phyloP scores from a whole-genome alignment of 2,888 invertebrate genomes.

The Mechanitis messenoides region DNA sequence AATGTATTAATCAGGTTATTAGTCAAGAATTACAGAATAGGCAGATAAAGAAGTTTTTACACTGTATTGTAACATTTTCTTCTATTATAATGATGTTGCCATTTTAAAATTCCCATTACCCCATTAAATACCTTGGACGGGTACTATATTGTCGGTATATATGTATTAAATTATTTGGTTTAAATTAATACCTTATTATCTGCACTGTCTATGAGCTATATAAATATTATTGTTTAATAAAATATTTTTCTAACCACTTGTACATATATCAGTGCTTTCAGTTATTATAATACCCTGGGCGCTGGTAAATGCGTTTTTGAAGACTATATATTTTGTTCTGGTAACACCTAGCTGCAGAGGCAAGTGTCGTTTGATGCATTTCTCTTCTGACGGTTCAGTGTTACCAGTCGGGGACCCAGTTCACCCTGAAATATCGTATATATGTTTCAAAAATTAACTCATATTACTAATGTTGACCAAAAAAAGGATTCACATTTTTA shows the following conservation, averaged over 20 bases:
- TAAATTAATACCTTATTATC: not conserved
- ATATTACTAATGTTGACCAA: no score
- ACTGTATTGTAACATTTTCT: no score
- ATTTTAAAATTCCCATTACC: not conserved
- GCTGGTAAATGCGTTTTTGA: not conserved
- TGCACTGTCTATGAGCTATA: no score
- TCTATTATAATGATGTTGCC: not conserved
- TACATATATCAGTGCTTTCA: no score
- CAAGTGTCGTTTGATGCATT: slow-evolving; percentile 43
- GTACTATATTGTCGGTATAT: not conserved
- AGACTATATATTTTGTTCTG: not conserved
- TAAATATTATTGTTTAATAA: no score
- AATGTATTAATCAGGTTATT: no score
- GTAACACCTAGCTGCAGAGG: slow-evolving; percentile 48
- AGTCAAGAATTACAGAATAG: no score
- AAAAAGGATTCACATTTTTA: no score
- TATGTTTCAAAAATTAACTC: not conserved
- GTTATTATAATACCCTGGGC: not conserved
- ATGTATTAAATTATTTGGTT: not conserved
- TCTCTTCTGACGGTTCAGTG: slow-evolving; percentile 47
- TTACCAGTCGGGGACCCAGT: slow-evolving; percentile 48
- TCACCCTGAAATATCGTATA: slow-evolving; percentile 49
- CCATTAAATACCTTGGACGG: not conserved
- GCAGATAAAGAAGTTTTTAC: no score
- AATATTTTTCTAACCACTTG: no score